phyloP scores from a whole-genome alignment of 2,888 invertebrate genomes.

The Boloria euphrosyne region DNA sequence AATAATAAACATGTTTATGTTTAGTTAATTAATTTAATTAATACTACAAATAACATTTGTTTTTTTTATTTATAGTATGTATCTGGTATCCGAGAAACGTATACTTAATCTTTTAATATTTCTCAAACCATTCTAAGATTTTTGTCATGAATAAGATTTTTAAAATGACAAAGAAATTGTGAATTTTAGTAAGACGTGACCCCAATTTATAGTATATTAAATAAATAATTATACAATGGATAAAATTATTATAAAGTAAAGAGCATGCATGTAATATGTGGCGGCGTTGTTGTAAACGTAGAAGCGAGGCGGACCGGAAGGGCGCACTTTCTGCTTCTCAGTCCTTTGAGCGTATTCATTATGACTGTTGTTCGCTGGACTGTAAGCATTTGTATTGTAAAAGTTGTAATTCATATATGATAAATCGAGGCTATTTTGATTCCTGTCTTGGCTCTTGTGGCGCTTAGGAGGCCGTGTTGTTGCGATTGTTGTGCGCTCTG shows the following conservation, averaged over 20 bases:
- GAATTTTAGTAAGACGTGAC: neutral
- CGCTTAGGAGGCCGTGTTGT: slow-evolving; percentile 69
- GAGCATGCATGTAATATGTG: slow-evolving; percentile 19
- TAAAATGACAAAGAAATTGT: neutral
- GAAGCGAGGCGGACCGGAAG: slow-evolving; percentile 67
- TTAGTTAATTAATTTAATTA: too few species aligned
- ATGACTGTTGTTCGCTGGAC: slow-evolving; percentile 58
- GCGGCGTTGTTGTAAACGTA: slow-evolving; percentile 58
- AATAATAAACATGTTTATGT: too few species aligned
- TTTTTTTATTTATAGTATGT: too few species aligned
- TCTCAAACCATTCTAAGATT: too few species aligned
- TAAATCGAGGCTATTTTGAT: slow-evolving; percentile 67
- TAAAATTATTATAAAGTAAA: slow-evolving; percentile 28
- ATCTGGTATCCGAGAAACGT: too few species aligned
- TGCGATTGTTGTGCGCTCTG: slow-evolving; percentile 57
- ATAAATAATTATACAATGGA: slow-evolving; percentile 1
- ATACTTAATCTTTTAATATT: too few species aligned
- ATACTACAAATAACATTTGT: too few species aligned
- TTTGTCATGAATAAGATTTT: too few species aligned
- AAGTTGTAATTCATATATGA: slow-evolving; percentile 48
- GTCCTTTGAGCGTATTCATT: slow-evolving; percentile 72
- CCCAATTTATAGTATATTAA: neutral
- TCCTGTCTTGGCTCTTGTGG: slow-evolving; percentile 65
- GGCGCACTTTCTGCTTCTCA: slow-evolving; percentile 73
- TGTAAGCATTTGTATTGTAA: slow-evolving; percentile 61